Evolutionary conservation across 2,888 invertebrate species (phyloP).

Genomic region (Aricia artaxerxes): DNA sequence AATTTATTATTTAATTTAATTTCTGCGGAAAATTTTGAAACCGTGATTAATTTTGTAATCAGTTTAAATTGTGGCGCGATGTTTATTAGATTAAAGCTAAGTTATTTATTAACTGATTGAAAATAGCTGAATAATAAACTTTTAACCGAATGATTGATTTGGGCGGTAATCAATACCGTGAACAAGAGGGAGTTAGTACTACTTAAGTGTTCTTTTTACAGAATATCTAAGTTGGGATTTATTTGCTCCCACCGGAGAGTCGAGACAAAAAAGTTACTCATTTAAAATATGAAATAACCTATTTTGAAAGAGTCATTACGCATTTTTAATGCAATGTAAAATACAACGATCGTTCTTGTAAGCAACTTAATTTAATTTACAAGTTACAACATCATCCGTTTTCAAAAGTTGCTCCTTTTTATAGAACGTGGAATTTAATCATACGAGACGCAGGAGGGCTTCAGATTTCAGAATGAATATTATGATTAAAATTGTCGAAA

Average conservation of each 20-base stretch:
- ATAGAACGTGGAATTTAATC: not conserved
- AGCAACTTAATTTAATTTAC: not conserved
- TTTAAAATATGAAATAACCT: no score
- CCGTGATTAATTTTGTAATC: conserved; percentile 27
- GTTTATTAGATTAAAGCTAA: conserved; percentile 15
- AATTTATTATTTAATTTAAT: conserved; percentile 19
- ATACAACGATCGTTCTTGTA: no score
- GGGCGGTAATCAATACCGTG: not conserved
- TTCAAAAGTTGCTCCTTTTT: not conserved
- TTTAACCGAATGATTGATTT: not conserved
- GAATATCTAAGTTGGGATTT: no score
- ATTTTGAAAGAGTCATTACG: no score
- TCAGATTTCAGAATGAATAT: conserved; percentile 12
- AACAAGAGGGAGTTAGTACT: not conserved
- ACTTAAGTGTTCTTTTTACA: not conserved
- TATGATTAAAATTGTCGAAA: conserved; percentile 19
- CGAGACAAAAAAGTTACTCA: no score
- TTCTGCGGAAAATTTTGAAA: conserved; percentile 9
- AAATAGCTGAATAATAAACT: not conserved
- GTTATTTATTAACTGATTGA: not conserved
- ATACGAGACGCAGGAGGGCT: not conserved
- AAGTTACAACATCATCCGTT: not conserved
- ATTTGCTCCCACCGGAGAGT: no score
- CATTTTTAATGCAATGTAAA: no score
- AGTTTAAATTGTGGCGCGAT: conserved; percentile 1